Evolutionary conservation across 2,888 invertebrate genomes (phyloP).

Genomic region (Ceraclea dissimilis): DNA sequence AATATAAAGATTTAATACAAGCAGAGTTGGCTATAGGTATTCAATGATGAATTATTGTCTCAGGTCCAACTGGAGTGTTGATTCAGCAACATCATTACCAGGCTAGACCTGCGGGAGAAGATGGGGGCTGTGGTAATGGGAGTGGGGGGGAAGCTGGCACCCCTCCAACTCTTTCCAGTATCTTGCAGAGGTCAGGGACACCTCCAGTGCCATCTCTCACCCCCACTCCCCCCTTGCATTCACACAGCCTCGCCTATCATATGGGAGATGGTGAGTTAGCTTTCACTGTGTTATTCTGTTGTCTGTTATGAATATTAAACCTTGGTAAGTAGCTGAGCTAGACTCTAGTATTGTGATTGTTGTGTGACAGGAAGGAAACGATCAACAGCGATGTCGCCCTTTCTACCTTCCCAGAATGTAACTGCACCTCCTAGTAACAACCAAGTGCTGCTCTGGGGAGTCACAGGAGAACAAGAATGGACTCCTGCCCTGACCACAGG

Average conservation of each 20-base stretch:
- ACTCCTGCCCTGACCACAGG: slow-evolving; percentile 93
- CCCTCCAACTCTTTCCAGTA: neutral
- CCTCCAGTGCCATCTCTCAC: slow-evolving; percentile 12
- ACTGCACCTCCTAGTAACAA: slow-evolving; percentile 37
- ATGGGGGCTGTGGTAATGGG: slow-evolving; percentile 33
- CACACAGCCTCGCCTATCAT: slow-evolving; percentile 7
- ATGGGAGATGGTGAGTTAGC: slow-evolving; percentile 15
- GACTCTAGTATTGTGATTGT: neutral
- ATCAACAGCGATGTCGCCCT: slow-evolving; percentile 5
- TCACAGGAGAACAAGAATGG: slow-evolving; percentile 96
- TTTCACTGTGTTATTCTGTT: too few species aligned
- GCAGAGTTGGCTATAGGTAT: too few species aligned
- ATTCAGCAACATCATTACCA: slow-evolving; percentile 93
- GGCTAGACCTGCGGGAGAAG: slow-evolving; percentile 62
- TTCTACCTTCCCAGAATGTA: neutral
- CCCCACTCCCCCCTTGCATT: slow-evolving; percentile 17
- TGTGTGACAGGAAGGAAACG: slow-evolving; percentile 10
- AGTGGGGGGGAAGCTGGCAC: slow-evolving; percentile 28
- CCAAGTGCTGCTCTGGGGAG: slow-evolving; percentile 80
- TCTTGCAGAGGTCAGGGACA: slow-evolving; percentile 4
- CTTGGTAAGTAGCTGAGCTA: neutral
- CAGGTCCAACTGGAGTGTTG: slow-evolving; percentile 80
- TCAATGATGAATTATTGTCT: neutral
- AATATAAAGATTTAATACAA: too few species aligned
- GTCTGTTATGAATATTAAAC: neutral